Conservation (phyloP, 2,113 vertebrate genomes). For the Ammodytes dubius region DNA sequence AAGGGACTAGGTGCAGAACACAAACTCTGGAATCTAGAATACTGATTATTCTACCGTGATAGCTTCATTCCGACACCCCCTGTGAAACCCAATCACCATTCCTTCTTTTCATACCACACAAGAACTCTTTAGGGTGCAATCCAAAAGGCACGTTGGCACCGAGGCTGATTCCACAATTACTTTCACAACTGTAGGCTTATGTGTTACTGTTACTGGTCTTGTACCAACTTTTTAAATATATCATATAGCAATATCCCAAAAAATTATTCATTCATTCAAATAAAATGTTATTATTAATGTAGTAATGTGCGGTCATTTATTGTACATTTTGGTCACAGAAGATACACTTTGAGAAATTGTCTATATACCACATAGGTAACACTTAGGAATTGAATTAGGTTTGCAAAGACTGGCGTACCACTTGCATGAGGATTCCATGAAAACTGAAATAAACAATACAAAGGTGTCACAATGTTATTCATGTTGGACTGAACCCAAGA, state of each 20-base stretch:
- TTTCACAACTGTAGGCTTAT: background rate
- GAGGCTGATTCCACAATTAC: background rate
- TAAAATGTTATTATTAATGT: background rate
- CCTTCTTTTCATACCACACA: constrained; percentile 29
- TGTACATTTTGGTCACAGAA: background rate
- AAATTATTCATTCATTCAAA: background rate
- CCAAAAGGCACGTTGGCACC: background rate
- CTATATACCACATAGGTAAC: background rate
- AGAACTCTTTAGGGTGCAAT: constrained; percentile 11
- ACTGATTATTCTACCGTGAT: constrained; percentile 47
- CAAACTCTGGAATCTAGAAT: constrained; percentile 49
- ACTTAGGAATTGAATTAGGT: background rate
- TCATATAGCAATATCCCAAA: background rate
- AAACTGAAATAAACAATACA: background rate
- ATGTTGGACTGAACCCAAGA: no score
- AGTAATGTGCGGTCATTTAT: background rate
- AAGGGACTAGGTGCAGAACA: constrained; percentile 33
- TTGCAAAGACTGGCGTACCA: background rate
- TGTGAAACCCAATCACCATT: constrained; percentile 42
- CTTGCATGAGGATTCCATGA: background rate
- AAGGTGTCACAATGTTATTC: background rate
- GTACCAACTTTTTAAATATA: background rate
- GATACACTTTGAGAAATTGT: background rate
- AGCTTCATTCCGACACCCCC: constrained; percentile 52
- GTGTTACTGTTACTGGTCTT: background rate